Base-by-base conservation (phyloP, 2,113 vertebrate genomes). In the Perca flavescens region DNA sequence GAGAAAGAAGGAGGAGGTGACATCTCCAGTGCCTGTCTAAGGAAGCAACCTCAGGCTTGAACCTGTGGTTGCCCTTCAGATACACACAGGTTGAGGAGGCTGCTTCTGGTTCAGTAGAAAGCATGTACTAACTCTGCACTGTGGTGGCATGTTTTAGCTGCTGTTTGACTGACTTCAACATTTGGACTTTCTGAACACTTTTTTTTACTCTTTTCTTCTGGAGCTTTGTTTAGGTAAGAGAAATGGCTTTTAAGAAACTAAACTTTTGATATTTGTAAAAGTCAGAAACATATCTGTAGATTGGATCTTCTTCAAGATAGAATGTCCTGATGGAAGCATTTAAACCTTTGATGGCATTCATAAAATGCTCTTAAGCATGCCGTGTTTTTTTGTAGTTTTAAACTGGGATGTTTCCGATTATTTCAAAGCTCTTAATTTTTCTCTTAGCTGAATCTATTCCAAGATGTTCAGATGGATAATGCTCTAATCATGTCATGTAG, bases 31-130 rank as follows among this genome's bases (percentile, higher is more conserved):
- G 89, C 85, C 88, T 84, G 85, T 93, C 88, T 93, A 78, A 82
- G 91, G 94, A 94, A 91, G 93, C 89, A 86, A 92, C 93, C 94
- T 92, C 90, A 89, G 91, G 92, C 90, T 92, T 90, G 90, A 92
- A 94, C 92, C 93, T 91, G 87, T 86, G 90, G 89, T 90, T 74
- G 86, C 77, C 87, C 79, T 86, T 93, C 87, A 91, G 83, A 93
- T 87, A 79, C 91, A 91, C 76, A 67, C 81, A 88, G 80, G 77
- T 89, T 79, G 83, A 90, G 77, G 82, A 88, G 75, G 70, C 90
- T 89, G 85, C 73, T 90, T 83, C 69, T 83, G 77, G 85, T 91
- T 93, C 77, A 86, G 77, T 82, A 86, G 88, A 78, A 87, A 88
- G 85, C 80, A 93, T 90, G 91, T 84, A 70, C 72, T 93, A 91